These are phyloP conservation scores for Pyxicephalus adspersus DNA, from an alignment of 2,113 vertebrate genomes.

Conservation along the genomic window DNA sequence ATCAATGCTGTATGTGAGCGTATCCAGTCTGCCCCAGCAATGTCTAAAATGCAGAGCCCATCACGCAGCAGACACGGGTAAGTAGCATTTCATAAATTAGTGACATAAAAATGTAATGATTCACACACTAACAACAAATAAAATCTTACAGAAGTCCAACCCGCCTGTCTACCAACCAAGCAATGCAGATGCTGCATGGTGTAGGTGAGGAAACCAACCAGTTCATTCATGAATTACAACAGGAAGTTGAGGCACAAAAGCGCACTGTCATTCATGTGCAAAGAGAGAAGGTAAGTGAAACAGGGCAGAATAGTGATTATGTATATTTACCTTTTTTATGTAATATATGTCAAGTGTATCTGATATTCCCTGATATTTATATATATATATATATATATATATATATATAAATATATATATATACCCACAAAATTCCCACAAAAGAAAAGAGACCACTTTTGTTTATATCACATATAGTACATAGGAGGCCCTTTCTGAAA, in stretches of 20 bases:
- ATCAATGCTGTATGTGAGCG: slow-evolving; percentile 59
- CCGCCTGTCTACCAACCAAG: slow-evolving; percentile 62
- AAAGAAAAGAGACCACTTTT: too few species aligned
- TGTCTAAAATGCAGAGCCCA: neutral
- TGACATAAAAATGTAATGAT: neutral
- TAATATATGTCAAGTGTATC: too few species aligned
- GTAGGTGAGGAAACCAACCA: slow-evolving; percentile 67
- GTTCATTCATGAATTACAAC: slow-evolving; percentile 61
- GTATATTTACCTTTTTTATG: too few species aligned
- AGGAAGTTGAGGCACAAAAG: slow-evolving; percentile 65
- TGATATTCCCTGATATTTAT: too few species aligned
- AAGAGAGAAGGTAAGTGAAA: slow-evolving; percentile 64
- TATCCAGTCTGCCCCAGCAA: slow-evolving; percentile 58
- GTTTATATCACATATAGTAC: too few species aligned
- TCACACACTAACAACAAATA: too few species aligned
- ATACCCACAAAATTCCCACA: too few species aligned
- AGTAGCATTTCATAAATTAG: neutral
- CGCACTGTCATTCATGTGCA: slow-evolving; percentile 58
- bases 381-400: too few species aligned
- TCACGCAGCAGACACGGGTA: slow-evolving; percentile 62
- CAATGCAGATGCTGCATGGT: slow-evolving; percentile 60
- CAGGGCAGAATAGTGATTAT: neutral
- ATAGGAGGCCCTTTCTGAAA: too few species aligned
- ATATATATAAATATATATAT: too few species aligned
- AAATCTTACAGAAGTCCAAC: neutral